Base-by-base conservation (phyloP, 1,140 invertebrate species). In the Coenobita brevimanus region DNA sequence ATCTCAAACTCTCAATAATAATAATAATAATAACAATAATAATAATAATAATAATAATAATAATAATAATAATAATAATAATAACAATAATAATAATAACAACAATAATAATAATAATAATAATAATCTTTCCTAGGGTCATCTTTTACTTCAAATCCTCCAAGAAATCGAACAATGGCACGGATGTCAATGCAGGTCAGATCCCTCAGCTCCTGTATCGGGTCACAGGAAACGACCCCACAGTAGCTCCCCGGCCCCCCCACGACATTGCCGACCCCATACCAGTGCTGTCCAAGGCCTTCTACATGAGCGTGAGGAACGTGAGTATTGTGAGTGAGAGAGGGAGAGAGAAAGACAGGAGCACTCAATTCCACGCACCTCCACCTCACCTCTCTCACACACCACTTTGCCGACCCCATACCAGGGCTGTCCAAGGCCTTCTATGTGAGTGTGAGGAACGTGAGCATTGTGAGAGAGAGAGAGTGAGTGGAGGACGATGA, bases 161-260 rank as follows among this genome's bases (percentile, higher is more conserved):
- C 0, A 98, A 98, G 91, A 97, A 98, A 93, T 98, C 98, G 0
- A 99, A 99, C 92, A 99, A 99, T 93, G 98, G 98, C n/a, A 99
- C 98, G 0, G 98, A 99, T 92, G 97, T 99, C 0, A 99, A 98
- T 92, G 97, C 97, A 1, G 98, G 98, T 0, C 98, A 99, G 93
- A 98, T 99, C 91, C 98, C 98, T 0, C 97, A 97, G 91, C 93
- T 99, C 13, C 93, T 99, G 0, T 99, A 99, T 92, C 95, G 96
- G 54, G 94, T 96, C n/a, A 93, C 95, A 3, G 95, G 95, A 17
- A 94, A 94, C 24, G 96, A 97, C 91, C 95, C 94, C 90, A 93
- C 94, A 24, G 30, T 73, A 4, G 57, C 81, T n/a, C 79, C 84
- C 6, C 54, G 82, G n/a, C 71, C 75, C 6, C 38, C 71, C 8